Evolutionary conservation across 2,797 vertebrate genomes (phyloP), one percentile per base, ranked within the genome.

Genomic region (Antrozous pallidus): DNA sequence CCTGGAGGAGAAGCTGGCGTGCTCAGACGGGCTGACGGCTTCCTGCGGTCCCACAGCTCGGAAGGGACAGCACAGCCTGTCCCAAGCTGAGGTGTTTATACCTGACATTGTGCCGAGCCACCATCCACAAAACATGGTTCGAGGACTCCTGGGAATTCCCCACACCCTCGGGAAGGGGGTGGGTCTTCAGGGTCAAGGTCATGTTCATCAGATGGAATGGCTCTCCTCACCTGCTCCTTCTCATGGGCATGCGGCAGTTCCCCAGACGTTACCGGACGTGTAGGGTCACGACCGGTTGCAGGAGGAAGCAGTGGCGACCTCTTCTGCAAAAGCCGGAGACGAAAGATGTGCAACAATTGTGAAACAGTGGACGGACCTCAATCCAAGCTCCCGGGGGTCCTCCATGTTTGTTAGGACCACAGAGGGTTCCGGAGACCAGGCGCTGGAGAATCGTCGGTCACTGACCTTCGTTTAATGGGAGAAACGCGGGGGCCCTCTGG

Each of bases 401-500:
- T 26, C 14, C 1, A 0, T 11, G 8, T 54, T 49, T 54, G 24
- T 8, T 24, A 38, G 65, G 20, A 45, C 7, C 51, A 24, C 2
- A 2, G 28, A 71, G 12, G 0, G 3, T 11, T 7, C 45, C 24
- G n/a, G 38, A 80, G n/a, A 38, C 28, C 14, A 10, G 18, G n/a
- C 3, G 7, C 24, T 24, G 1, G n/a, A 85, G 36, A 56, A 14
- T 24, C 51, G 2, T 1, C 1, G 12, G 12, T 12, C 17, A 0
- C 8, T 2, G 9, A 22, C 36, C 17, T 17, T 16, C 22, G 1
- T 36, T 8, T 6, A 12, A 8, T 0, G 1, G 56, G 3, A 8
- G 33, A 20, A 47, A 22, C 2, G 6, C 8, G 1, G 4, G 22
- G 13, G 12, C 28, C 16, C 16, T 20, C 18, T 3, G 56, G 12